Evolutionary conservation across 2,888 invertebrate species (phyloP), one percentile per base, ranked within the genome.

Genomic region (Yponomeuta plumbellus): DNA sequence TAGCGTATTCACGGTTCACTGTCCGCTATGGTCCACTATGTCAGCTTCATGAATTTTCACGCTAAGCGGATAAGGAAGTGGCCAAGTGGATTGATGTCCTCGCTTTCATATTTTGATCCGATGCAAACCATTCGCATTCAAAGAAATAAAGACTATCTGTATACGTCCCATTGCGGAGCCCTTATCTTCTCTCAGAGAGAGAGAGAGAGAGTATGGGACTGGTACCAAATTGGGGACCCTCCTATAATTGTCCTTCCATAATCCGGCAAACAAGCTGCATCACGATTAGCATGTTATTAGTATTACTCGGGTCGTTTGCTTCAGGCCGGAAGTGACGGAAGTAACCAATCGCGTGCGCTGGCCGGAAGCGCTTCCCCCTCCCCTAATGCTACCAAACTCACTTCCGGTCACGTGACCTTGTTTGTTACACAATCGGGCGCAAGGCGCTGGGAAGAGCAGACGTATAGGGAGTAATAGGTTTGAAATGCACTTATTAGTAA

Each of bases 371-470:
- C 84, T 81, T 77, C 86, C 86, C 86, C 80, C 83, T 59, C 67
- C 58, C 67, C 68, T 64, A n/a, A 17, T n/a, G n/a, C 82, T 52
- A 78, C 84, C 85, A 80, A 84, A 85, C 86, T 80, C 80, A 59
- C 85, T 84, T 90, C 91, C 90, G 89, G 91, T 86, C 90, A 85
- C 90, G 90, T 90, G 91, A 90, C 89, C 85, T 85, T 87, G 89
- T 91, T 89, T 88, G 86, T 88, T 88, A 90, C 86, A 89, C 88
- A 88, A 83, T 85, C 76, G 80, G 76, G 71, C 73, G 76, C 75
- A 74, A 74, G 79, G 77, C 80, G 77, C 73, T 75, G 75, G 75
- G 74, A 78, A 76, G 78, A 77, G 75, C 76, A 78, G 85, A 84
- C 85, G 84, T 78, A 74, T 75, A 74, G 73, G 74, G 72, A 59